These are phyloP conservation scores for Hydrocynus forskahlii DNA, from an alignment of 2,797 vertebrate species.

Conservation along the genomic window DNA sequence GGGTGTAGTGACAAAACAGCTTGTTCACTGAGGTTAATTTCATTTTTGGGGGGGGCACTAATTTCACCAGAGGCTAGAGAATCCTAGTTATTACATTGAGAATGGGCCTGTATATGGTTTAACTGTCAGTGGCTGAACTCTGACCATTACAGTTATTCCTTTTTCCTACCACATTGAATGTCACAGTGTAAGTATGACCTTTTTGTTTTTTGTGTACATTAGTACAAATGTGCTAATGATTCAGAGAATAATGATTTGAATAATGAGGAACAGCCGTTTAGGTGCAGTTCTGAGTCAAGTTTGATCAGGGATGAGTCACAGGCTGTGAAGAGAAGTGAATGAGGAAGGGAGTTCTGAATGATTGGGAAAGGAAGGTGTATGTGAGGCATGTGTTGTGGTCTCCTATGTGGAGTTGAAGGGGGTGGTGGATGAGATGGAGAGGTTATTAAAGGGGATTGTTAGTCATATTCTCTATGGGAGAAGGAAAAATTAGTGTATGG, in stretches of 20 bases:
- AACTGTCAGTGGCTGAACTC: background rate
- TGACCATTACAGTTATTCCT: background rate
- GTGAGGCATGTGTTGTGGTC: slow-evolving; percentile 34
- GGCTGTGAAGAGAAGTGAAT: slow-evolving; percentile 1
- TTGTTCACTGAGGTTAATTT: background rate
- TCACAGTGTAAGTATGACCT: background rate
- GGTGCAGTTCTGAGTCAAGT: background rate
- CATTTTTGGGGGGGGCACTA: background rate
- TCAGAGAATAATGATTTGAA: background rate
- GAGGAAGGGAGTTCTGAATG: slow-evolving; percentile 11
- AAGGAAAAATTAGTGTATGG: background rate
- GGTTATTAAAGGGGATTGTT: background rate
- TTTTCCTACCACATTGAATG: background rate
- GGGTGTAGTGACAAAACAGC: background rate
- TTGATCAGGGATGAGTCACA: slow-evolving; percentile 40
- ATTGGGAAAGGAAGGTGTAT: slow-evolving; percentile 7
- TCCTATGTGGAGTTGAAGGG: slow-evolving; percentile 19
- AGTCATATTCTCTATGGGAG: slow-evolving; percentile 12
- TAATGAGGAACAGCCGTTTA: slow-evolving; percentile 8
- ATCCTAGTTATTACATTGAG: background rate
- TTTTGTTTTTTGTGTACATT: background rate
- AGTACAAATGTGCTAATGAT: background rate
- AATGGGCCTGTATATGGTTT: background rate
- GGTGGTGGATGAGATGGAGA: slow-evolving; percentile 19
- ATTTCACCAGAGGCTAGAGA: background rate